Conservation (phyloP, 2,113 vertebrate species). For the Nibea albiflora region DNA sequence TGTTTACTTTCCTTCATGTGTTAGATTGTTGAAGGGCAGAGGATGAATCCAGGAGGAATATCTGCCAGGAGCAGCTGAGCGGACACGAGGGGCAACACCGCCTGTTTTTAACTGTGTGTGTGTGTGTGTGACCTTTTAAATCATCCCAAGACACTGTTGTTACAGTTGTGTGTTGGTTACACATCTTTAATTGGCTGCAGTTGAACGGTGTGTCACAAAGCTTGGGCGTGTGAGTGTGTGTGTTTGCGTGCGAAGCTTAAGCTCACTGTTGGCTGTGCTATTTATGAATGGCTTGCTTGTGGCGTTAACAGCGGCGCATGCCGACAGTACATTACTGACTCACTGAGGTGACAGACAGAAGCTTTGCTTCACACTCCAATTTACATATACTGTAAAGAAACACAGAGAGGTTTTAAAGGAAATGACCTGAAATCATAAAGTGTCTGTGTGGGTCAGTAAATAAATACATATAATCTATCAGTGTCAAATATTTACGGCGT, state of each 20-base stretch:
- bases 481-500: no score
- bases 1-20: neutral
- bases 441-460: no score
- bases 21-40: conserved; percentile 26
- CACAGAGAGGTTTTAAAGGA: no score
- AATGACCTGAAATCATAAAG: no score
- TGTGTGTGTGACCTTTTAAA: neutral
- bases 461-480: no score
- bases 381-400: no score
- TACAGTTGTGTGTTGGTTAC: neutral
- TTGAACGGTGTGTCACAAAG: neutral
- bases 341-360: no score
- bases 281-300: neutral
- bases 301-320: neutral
- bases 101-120: neutral
- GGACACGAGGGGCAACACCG: neutral
- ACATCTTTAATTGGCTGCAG: conserved; percentile 12
- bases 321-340: neutral
- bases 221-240: no score
- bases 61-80: neutral
- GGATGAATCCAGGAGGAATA: neutral
- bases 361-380: neutral
- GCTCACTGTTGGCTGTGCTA: neutral
- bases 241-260: neutral
- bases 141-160: conserved; percentile 2